A percentile compares a stretch with the other conserved stretches of the same genome.
These are phyloP conservation scores for Nasonovia ribisnigri DNA, from an alignment of 2,888 invertebrate species.

Conservation along the genomic window DNA sequence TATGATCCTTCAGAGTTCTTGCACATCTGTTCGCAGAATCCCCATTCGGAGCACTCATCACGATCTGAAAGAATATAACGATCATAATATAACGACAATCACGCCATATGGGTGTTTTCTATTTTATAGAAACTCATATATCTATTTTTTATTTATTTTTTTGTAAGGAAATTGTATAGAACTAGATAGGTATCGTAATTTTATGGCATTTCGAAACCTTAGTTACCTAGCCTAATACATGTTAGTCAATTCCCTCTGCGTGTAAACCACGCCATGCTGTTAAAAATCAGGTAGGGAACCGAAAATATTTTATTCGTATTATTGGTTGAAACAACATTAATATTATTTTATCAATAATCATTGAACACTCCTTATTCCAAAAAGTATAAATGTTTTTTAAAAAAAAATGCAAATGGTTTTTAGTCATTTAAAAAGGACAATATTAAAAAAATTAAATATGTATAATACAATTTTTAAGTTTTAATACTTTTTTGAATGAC, in stretches of 20 bases:
- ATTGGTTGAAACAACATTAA: background rate
- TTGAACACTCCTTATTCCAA: no score
- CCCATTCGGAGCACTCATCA: constrained; percentile 93
- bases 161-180: background rate
- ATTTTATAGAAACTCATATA: no score
- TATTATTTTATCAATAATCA: no score
- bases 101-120: background rate
- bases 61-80: constrained; percentile 75
- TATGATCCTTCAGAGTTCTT: constrained; percentile 87
- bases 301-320: background rate
- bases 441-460: no score
- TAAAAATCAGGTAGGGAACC: background rate
- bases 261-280: background rate
- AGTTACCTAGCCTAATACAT: background rate
- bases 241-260: background rate
- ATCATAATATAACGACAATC: background rate
- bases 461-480: no score
- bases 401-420: no score
- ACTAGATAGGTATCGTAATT: background rate
- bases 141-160: background rate
- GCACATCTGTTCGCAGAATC: constrained; percentile 95
- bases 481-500: no score
- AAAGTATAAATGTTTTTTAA: no score
- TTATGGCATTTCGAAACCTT: background rate
- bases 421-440: no score